Evolutionary conservation across 2,888 invertebrate species (phyloP).

Genomic region (Mythimna lalbum): DNA sequence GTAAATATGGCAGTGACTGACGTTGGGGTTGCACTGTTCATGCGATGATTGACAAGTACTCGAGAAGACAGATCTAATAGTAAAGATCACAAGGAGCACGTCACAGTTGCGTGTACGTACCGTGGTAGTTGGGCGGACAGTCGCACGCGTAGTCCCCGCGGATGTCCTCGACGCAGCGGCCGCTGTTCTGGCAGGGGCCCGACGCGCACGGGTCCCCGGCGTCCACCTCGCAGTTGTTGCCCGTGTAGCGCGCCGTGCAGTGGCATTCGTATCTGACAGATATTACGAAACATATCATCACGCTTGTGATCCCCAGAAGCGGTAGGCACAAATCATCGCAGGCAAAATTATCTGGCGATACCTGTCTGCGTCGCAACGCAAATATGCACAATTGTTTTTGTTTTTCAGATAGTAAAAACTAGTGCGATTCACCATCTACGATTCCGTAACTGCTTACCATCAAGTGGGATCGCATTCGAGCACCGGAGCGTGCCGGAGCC

Average conservation of each 20-base stretch:
- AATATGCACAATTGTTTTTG: neutral
- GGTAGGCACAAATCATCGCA: neutral
- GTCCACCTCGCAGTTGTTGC: slow-evolving; percentile 96
- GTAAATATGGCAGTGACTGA: no score
- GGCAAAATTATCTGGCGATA: neutral
- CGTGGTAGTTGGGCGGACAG: slow-evolving; percentile 93
- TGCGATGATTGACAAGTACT: no score
- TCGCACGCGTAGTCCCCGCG: slow-evolving; percentile 93
- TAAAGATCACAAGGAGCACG: neutral
- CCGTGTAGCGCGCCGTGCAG: slow-evolving; percentile 95
- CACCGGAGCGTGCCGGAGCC: no score
- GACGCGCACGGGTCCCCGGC: slow-evolving; percentile 93
- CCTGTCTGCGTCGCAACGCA: neutral
- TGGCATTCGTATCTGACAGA: slow-evolving; percentile 93
- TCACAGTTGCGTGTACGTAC: slow-evolving; percentile 68
- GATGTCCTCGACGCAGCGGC: slow-evolving; percentile 90
- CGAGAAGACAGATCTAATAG: no score
- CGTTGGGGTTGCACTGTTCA: no score
- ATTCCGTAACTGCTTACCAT: no score
- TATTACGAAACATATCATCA: neutral
- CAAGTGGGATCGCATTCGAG: no score
- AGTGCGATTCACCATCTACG: no score
- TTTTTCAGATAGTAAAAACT: neutral
- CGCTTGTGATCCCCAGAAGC: neutral
- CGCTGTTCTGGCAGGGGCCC: slow-evolving; percentile 94